Evolutionary conservation across 92 coral and sea anemone genomes (phyloP).

Genomic region (Phenganax marumi): DNA sequence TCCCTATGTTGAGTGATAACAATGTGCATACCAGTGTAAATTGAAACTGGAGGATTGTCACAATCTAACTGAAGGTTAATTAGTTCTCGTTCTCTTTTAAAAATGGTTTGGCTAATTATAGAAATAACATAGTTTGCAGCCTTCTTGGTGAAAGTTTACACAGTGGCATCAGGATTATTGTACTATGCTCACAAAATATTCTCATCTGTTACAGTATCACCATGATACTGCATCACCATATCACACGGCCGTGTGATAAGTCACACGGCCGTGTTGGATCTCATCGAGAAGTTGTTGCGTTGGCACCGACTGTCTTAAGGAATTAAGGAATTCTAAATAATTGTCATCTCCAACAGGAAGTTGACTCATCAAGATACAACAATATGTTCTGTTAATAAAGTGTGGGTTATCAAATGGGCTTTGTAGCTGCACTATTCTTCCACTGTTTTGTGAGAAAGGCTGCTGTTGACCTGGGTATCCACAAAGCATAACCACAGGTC

Average conservation of each 20-base stretch:
- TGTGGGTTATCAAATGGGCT: not conserved
- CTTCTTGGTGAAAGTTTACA: slow-evolving; percentile 10
- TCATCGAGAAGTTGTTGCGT: not conserved
- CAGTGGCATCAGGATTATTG: too few relatives aligned
- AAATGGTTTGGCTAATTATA: too few relatives aligned
- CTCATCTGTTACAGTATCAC: not conserved
- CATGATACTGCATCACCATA: too few relatives aligned
- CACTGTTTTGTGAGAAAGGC: too few relatives aligned
- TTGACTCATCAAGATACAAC: not conserved
- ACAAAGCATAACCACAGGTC: too few relatives aligned
- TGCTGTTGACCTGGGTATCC: too few relatives aligned
- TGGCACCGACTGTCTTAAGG: slow-evolving; percentile 11
- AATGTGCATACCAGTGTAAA: slow-evolving; percentile 39
- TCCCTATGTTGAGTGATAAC: slow-evolving; percentile 33
- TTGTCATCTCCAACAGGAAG: not conserved
- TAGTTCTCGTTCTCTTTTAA: too few relatives aligned
- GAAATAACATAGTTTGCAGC: not conserved
- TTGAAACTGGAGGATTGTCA: not conserved
- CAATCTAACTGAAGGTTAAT: not conserved
- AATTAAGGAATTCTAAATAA: not conserved
- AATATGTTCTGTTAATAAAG: not conserved
- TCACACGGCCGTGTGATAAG: too few relatives aligned
- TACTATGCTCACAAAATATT: not conserved
- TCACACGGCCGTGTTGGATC: not conserved
- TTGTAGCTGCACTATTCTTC: too few relatives aligned